Percentiles rank a stretch among this genome's conserved stretches.
phyloP scores from a whole-genome alignment of 1,140 invertebrate species.

The Trichonephila clavipes region DNA sequence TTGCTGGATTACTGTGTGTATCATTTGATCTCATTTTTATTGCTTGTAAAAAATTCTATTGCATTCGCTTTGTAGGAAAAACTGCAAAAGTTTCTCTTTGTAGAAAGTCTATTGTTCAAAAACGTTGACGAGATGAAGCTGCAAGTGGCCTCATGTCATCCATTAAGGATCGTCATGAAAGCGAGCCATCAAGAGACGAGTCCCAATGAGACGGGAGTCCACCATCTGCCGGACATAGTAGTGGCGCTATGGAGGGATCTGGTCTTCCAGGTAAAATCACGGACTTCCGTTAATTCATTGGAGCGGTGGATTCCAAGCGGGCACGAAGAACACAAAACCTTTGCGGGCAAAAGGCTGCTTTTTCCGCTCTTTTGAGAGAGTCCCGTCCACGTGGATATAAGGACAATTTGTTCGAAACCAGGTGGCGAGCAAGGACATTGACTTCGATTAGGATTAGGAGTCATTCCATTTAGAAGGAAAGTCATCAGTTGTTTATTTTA shows the following conservation, averaged over 20 bases:
- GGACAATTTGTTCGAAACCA: slow-evolving; percentile 5
- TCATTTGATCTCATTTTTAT: too few species aligned
- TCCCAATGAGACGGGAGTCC: background rate
- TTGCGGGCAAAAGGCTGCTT: background rate
- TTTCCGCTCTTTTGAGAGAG: background rate
- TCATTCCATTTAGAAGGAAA: too few species aligned
- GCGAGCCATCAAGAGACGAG: background rate
- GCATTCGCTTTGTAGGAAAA: too few species aligned
- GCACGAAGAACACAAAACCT: slow-evolving; percentile 1
- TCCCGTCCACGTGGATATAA: background rate
- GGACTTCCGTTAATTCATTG: slow-evolving; percentile 37
- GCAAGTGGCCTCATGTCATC: background rate
- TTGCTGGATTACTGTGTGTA: too few species aligned
- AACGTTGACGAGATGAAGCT: background rate
- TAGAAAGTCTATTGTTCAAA: background rate
- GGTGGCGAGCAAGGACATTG: slow-evolving; percentile 13
- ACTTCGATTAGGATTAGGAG: background rate
- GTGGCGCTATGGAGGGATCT: background rate
- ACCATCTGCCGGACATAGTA: slow-evolving; percentile 33
- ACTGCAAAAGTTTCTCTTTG: too few species aligned
- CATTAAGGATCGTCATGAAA: background rate
- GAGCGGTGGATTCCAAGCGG: slow-evolving; percentile 11
- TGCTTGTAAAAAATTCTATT: too few species aligned
- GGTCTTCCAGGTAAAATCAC: background rate
- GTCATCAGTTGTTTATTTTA: too few species aligned